A percentile compares a stretch with the other conserved stretches of the same genome.
Conservation (phyloP, 2,888 invertebrate genomes). For the Cantharis flavilabris region DNA sequence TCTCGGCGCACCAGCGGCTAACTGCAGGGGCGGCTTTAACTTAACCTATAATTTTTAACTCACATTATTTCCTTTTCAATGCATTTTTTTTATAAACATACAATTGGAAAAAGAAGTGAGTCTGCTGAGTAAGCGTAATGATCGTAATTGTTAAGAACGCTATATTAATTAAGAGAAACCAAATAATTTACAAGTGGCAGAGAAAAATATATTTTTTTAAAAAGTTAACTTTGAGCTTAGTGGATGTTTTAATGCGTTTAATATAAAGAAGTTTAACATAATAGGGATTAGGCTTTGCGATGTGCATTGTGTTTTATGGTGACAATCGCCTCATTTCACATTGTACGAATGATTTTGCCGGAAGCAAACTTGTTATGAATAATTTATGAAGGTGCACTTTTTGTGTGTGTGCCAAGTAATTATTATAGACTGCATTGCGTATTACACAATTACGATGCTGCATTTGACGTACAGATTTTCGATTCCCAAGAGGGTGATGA, state of each 20-base stretch:
- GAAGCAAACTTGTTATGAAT: conserved; percentile 5
- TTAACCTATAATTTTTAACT: neutral
- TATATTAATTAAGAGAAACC: neutral
- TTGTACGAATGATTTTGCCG: conserved; percentile 10
- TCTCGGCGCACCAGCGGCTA: neutral
- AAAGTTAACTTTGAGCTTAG: neutral
- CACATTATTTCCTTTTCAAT: neutral
- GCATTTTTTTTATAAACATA: neutral
- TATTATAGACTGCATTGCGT: conserved; percentile 7
- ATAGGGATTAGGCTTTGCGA: conserved; percentile 5
- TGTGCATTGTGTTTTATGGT: conserved; percentile 5
- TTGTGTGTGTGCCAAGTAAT: conserved; percentile 10
- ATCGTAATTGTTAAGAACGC: neutral
- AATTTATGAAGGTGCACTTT: conserved; percentile 15
- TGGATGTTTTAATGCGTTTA: neutral
- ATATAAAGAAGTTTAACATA: neutral
- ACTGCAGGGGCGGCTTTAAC: neutral
- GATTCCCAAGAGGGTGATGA: conserved; percentile 21
- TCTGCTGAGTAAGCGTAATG: neutral
- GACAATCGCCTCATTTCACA: conserved; percentile 18
- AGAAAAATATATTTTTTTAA: neutral
- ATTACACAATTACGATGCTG: conserved; percentile 16
- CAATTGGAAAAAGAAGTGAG: neutral
- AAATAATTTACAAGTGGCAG: neutral
- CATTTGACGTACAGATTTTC: conserved; percentile 19